Conservation (phyloP, 2,113 vertebrate species). For the Tamias sibiricus region DNA sequence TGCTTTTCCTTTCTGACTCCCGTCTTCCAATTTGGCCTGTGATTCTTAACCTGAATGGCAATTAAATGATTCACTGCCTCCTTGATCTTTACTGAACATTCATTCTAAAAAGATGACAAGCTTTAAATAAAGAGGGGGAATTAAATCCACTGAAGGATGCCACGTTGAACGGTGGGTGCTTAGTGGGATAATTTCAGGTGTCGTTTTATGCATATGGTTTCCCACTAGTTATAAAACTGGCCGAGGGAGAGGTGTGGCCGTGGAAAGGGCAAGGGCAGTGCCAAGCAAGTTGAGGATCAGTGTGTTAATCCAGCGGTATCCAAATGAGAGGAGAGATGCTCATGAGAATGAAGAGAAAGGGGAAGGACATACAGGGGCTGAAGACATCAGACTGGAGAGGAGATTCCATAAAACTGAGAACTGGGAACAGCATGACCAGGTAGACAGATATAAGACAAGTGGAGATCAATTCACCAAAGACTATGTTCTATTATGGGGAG, state of each 20-base stretch:
- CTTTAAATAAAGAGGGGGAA: not conserved
- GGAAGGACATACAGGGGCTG: not conserved
- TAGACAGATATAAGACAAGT: not conserved
- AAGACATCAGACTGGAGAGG: not conserved
- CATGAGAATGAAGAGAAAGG: not conserved
- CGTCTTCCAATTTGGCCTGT: slow-evolving; percentile 5
- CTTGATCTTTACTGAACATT: slow-evolving; percentile 25
- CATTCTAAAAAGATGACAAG: not conserved
- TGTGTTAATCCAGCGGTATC: not conserved
- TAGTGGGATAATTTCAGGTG: not conserved
- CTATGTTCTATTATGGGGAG: not conserved
- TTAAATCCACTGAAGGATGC: not conserved
- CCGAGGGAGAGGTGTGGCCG: not conserved
- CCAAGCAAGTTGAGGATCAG: not conserved
- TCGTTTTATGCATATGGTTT: not conserved
- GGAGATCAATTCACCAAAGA: not conserved
- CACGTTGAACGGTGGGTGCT: not conserved
- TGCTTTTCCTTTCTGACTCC: slow-evolving; percentile 34
- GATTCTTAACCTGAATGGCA: slow-evolving; percentile 44
- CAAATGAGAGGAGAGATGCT: not conserved
- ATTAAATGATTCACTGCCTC: slow-evolving; percentile 25
- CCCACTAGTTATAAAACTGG: not conserved
- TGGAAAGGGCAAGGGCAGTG: not conserved
- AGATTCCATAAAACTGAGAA: not conserved
- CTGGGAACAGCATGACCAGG: not conserved